These are phyloP conservation scores for Scolanthus callimorphus DNA, from an alignment of 92 coral and sea anemone species.

Conservation along the genomic window DNA sequence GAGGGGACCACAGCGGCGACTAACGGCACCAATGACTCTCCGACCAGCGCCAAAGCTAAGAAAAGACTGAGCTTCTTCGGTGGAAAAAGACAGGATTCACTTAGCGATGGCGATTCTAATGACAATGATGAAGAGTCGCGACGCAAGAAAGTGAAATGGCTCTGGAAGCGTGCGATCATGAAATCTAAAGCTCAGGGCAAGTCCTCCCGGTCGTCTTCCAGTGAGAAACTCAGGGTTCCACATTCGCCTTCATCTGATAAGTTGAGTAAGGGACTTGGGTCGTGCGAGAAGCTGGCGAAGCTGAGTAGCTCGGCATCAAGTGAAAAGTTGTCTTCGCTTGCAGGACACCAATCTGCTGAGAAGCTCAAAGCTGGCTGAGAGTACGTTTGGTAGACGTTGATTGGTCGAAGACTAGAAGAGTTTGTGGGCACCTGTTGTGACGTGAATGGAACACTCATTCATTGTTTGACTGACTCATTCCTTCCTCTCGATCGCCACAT, in stretches of 20 bases:
- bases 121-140: slow-evolving; percentile 63
- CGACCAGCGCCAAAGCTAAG: slow-evolving; percentile 42
- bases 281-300: neutral
- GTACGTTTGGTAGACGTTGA: too few relatives aligned
- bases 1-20: too few relatives aligned
- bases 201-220: neutral
- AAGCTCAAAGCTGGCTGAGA: slow-evolving; percentile 1
- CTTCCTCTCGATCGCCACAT: too few relatives aligned
- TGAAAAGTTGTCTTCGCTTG: neutral
- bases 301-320: neutral
- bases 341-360: neutral
- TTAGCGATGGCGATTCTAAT: slow-evolving; percentile 46
- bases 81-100: slow-evolving; percentile 46
- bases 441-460: too few relatives aligned
- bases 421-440: too few relatives aligned
- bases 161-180: slow-evolving; percentile 73
- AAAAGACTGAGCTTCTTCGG: slow-evolving; percentile 70
- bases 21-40: too few relatives aligned
- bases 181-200: slow-evolving; percentile 25
- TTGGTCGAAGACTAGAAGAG: too few relatives aligned
- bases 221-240: neutral
- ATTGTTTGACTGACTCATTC: too few relatives aligned
- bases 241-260: neutral
- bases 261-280: neutral
- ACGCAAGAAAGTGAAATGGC: slow-evolving; percentile 59